Conservation (phyloP, 2,888 invertebrate species). For the Pharmacophagus antenor region DNA sequence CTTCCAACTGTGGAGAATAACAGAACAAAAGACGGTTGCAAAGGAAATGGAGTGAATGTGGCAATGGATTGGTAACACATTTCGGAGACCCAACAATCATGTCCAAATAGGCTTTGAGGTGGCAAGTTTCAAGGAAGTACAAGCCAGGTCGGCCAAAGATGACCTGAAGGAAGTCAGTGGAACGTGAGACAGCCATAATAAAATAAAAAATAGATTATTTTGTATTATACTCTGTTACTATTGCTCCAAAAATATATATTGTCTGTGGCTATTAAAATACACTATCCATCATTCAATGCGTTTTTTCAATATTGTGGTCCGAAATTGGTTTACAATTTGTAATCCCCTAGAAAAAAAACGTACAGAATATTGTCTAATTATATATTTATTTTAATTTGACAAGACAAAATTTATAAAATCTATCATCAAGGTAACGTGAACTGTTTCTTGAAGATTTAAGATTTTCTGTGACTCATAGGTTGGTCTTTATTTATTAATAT, state of each 20-base stretch:
- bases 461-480: constrained; percentile 69
- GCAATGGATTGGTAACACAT: no score
- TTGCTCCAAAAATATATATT: constrained; percentile 2
- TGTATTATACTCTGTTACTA: neutral
- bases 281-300: constrained; percentile 54
- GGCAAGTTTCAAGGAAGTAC: no score
- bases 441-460: constrained; percentile 50
- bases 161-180: no score
- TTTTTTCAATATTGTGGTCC: constrained; percentile 47
- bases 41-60: no score
- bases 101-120: no score
- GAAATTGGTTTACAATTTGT: constrained; percentile 41
- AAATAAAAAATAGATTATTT: no score
- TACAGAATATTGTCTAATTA: constrained; percentile 22
- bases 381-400: constrained; percentile 25
- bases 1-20: no score
- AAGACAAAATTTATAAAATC: constrained; percentile 19
- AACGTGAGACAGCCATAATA: no score
- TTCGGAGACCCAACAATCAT: no score
- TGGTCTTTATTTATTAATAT: constrained; percentile 58
- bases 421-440: constrained; percentile 39
- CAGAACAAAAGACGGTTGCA: no score
- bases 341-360: constrained; percentile 31
- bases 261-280: constrained; percentile 33
- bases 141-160: no score